Percentiles rank a stretch among this genome's conserved stretches.
phyloP scores from a whole-genome alignment of 2,888 invertebrate genomes.

The Drosophila putrida region DNA sequence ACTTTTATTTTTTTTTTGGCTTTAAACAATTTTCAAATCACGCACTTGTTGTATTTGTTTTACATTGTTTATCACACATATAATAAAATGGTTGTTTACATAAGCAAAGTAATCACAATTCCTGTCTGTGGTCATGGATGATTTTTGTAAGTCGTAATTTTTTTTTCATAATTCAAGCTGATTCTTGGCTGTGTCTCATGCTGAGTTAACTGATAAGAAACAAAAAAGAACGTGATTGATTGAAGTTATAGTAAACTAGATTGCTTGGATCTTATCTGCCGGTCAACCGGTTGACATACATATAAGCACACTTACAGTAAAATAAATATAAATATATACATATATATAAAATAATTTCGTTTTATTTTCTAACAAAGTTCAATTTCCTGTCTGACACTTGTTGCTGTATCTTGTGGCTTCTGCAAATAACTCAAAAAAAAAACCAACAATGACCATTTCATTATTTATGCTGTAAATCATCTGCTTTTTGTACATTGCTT shows the following conservation, averaged over 20 bases:
- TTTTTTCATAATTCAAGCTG: slow-evolving; percentile 9
- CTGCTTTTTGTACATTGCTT: slow-evolving; percentile 73
- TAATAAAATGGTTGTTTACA: slow-evolving; percentile 57
- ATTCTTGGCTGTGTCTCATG: slow-evolving; percentile 11
- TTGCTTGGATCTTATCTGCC: slow-evolving; percentile 21
- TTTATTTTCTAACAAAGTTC: slow-evolving; percentile 52
- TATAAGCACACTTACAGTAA: background rate
- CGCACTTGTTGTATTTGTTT: slow-evolving; percentile 55
- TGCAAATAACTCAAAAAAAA: slow-evolving; percentile 65
- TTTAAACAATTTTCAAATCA: slow-evolving; percentile 60
- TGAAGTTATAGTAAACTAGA: slow-evolving; percentile 21
- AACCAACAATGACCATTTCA: slow-evolving; percentile 64
- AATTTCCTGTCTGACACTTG: slow-evolving; percentile 64
- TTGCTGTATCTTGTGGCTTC: slow-evolving; percentile 28
- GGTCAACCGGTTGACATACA: slow-evolving; percentile 19
- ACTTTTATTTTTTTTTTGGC: slow-evolving; percentile 39
- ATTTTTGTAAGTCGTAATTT: slow-evolving; percentile 7
- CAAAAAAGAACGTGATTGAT: slow-evolving; percentile 63
- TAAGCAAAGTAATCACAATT: slow-evolving; percentile 41
- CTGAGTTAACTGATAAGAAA: slow-evolving; percentile 32
- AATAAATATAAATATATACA: background rate
- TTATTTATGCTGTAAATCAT: slow-evolving; percentile 73
- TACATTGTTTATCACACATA: slow-evolving; percentile 57
- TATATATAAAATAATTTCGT: slow-evolving; percentile 14
- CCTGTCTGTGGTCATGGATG: slow-evolving; percentile 55